Base-by-base conservation (phyloP, 2,888 invertebrate genomes). In the Nymphalis c-album region DNA sequence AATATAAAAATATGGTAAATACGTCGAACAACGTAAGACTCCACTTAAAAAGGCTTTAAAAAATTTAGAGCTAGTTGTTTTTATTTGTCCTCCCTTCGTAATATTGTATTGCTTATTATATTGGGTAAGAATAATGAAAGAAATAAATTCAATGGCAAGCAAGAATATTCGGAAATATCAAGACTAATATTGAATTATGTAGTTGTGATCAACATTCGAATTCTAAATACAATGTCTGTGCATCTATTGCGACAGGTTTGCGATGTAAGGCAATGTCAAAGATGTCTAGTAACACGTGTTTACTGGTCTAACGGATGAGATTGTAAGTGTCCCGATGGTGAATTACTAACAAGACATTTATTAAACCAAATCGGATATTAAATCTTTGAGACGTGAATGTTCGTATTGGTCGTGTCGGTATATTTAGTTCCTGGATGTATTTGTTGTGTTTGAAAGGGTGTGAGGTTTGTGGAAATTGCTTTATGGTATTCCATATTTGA, bases 211-310 rank as follows among this genome's bases (percentile, higher is more conserved):
- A 57, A 40, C 57, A 40, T 57, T 18, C 40, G 57, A 57, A 57
- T 57, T 57, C 57, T 18, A 40, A 57, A 57, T 57, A 57, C 57
- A 57, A 57, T 57, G 40, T 57, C 35, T 40, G 57, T 18, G 40
- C 57, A 13, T 64, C 60, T 18, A 60, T 65, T 55, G 60, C 60
- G 60, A 65, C 48, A 55, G 60, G 65, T 31, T 50, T 40, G 50
- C 65, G 60, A 60, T 60, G 65, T 48, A 35, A 17, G 65, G 22
- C 47, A 57, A 59, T 50, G 60, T 60, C 55, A 51, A 55, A 65
- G 57, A 65, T 65, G 64, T 65, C 46, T 31, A 20, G 35, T 18
- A 31, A 60, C 65, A 64, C 40, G 60, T 65, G 65, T 65, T 60
- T 47, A 40, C 40, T 18, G 18, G 17, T 62, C 50, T 65, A 65